phyloP scores from a whole-genome alignment of 2,113 vertebrate species.

The Pterophyllum scalare region DNA sequence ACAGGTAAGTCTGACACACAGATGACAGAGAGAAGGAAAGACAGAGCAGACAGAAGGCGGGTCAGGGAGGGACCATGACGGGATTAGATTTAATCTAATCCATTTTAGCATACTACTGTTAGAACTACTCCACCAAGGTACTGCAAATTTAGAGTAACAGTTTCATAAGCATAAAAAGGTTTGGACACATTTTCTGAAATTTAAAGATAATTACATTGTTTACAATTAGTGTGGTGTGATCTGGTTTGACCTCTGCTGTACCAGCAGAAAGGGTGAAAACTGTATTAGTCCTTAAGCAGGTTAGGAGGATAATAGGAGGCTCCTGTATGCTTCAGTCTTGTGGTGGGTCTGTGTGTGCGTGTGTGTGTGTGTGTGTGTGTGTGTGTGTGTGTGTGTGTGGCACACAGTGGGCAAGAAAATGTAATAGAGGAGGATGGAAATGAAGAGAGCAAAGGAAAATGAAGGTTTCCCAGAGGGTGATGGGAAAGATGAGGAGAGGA shows the following conservation, averaged over 20 bases:
- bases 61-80: background rate
- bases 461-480: background rate
- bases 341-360: background rate
- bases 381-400: background rate
- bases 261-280: background rate
- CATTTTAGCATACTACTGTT: background rate
- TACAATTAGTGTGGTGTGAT: background rate
- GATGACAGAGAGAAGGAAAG: no score
- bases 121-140: background rate
- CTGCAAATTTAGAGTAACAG: background rate
- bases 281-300: background rate
- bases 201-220: background rate
- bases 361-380: no score
- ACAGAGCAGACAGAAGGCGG: no score
- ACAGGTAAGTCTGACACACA: background rate
- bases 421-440: no score
- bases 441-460: background rate
- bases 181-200: background rate
- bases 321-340: background rate
- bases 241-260: background rate
- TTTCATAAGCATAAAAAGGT: background rate
- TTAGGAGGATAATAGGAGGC: background rate
- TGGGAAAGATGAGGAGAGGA: background rate
- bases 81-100: background rate
- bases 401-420: background rate